Evolutionary conservation across 2,113 vertebrate genomes (phyloP), one percentile per base, ranked within the genome.

Genomic region (Chloebia gouldiae): DNA sequence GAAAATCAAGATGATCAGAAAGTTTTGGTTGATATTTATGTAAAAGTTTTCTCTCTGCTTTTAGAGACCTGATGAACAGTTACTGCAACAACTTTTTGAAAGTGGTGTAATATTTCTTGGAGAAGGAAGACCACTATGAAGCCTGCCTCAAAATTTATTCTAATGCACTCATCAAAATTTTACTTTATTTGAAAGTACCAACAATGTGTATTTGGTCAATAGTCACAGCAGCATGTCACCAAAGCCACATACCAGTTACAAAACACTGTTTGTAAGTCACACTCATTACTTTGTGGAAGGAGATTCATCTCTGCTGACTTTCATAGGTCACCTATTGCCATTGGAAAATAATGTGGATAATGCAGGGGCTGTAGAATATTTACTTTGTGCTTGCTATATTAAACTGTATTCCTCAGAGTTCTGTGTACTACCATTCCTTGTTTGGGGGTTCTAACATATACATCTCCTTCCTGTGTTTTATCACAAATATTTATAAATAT

Each of bases 221-320:
- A 66, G 49, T 90, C 86, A 53, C 9, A 42, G 40, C 7, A 65
- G 24, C 84, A 24, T 23, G 33, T 23, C 15, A 40, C 19, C n/a
- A 81, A 60, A 87, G 21, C 10, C 21, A 40, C 2, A 1, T 37
- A 28, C 2, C 17, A 45, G 28, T n/a, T 61, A 50, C 5, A 61
- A 65, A 93, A 50, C 24, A 45, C 4, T 35, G 24, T 37, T 88
- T 90, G 6, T 27, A 65, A 15, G 4, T 35, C 11, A 35, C 18
- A 7, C 31, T 66, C 1, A 0, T 47, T 66, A 12, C 2, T 80
- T n/a, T 44, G 2, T 45, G 15, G 20, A 70, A 75, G 20, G 6
- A 64, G 7, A 73, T 75, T 70, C 20, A 92, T 2, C 11, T 83
- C 50, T 64, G 16, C 4, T 47, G 18, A n/a, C 35, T 54, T 77